Conservation (phyloP, 1,140 invertebrate genomes). For the Stenopsyche tienmushanensis region DNA sequence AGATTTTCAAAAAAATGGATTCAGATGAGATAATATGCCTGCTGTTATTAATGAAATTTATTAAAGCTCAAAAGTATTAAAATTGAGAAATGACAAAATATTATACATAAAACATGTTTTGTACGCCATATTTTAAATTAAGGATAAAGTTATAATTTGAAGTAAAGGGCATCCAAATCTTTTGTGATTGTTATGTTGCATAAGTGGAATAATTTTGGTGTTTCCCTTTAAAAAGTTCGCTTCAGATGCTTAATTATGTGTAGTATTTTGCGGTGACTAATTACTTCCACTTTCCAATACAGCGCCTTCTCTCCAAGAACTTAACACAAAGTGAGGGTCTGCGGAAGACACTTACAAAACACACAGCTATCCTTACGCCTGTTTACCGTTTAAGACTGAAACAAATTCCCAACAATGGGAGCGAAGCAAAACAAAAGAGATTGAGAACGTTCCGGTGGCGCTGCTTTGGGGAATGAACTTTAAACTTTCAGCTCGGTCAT, state of each 20-base stretch:
- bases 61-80: too few species aligned
- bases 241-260: not conserved
- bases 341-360: slow-evolving; percentile 5
- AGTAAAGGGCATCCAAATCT: too few species aligned
- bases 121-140: too few species aligned
- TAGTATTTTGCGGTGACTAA: not conserved
- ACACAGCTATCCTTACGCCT: not conserved
- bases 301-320: not conserved
- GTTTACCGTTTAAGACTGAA: slow-evolving; percentile 5
- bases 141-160: too few species aligned
- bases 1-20: too few species aligned
- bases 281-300: slow-evolving; percentile 2
- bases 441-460: slow-evolving; percentile 2
- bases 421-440: slow-evolving; percentile 4
- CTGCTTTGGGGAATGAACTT: not conserved
- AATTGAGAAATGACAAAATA: too few species aligned
- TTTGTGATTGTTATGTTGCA: too few species aligned
- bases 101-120: too few species aligned
- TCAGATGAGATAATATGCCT: too few species aligned
- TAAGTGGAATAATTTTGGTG: not conserved
- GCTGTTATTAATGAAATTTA: too few species aligned
- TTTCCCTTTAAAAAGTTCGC: not conserved
- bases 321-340: slow-evolving; percentile 1
- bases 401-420: not conserved
- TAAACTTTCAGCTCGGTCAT: not conserved